Base-by-base conservation (phyloP, 1,140 invertebrate species). In the Megalopta genalis region DNA sequence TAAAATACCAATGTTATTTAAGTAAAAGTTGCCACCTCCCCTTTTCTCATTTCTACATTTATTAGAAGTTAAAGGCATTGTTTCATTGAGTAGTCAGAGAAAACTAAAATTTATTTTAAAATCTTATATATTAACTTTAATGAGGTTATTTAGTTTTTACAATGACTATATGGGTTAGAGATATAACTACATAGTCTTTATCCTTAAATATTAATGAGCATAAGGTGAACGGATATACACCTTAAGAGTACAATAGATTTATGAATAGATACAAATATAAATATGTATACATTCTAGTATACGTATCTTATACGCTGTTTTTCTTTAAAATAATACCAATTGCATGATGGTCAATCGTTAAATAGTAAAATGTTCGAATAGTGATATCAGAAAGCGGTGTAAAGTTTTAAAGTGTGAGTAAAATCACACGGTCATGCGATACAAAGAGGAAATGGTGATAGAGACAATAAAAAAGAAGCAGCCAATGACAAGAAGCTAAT, bases 181-280 rank as follows among this genome's bases (percentile, higher is more conserved):
- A 89, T 83, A 86, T 85, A 63, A 77, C 65, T 82, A 81, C 83
- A 71, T 85, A 84, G 80, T 86, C 81, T 86, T 80, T 76, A 69
- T 83, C 81, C 87, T 90, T 90, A 90, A 89, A 49, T 71, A 82
- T 88, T 88, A 90, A 90, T 90, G 89, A 91, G 90, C 90, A 87
- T 85, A 88, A 91, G 88, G 89, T 88, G 88, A 90, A 88, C 83
- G 90, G 82, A 88, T 87, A 82, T 89, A 90, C 85, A 91, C 87
- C 84, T 88, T 89, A 90, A 86, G 89, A 88, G 85, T 83, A 46
- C 80, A 84, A 72, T 87, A 81, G 77, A 67, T 80, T 18, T 66
- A 65, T n/a, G n/a, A 69, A 54, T 67, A 54, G 49, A 27, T 69
- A 54, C 52, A 54, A 54, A 39, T 73, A 67, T 60, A 64, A 42